Base-by-base conservation (phyloP, 2,888 invertebrate genomes). In the Melieria picta region DNA sequence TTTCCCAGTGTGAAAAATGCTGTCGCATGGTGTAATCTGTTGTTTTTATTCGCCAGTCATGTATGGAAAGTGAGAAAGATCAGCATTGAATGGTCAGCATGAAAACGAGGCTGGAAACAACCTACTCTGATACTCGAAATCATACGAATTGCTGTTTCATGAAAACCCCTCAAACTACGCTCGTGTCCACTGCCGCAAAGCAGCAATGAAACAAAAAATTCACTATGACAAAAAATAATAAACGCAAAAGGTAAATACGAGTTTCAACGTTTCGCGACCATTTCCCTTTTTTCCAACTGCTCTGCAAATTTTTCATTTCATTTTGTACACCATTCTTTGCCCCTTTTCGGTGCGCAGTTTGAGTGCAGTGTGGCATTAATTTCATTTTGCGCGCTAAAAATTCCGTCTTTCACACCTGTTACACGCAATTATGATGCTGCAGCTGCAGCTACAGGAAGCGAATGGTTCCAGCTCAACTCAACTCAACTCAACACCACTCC, bases 341-440 rank as follows among this genome's bases (percentile, higher is more conserved):
- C 30, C 30, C 30, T 30, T 30, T 30, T 30, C 30, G 30, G 30
- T 30, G 30, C 30, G 30, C 30, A 30, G 2, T 30, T 30, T 30
- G 30, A 30, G 52, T 13, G 52, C 52, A 52, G 11, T 52, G 52
- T 13, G 13, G 52, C 52, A 13, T 52, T 52, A 52, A 52, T 52
- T 52, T 52, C 52, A 52, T 52, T 52, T 52, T 52, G 11, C 52
- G 9, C 13, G 11, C 13, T 52, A 52, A 52, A 52, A 11, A 80
- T 81, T 82, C 80, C 69, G 80, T 79, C 81, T 80, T 81, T 81
- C 75, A 77, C 80, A 81, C 80, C 80, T 81, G 82, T 81, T 81
- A 81, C 82, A 79, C 77, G 76, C 79, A 81, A 82, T 81, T 81
- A 81, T 80, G 78, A 77, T 66, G n/a, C 52, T 52, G 52, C 52